Base-by-base conservation (phyloP, 2,888 invertebrate species). In the Caenorhabditis becei region DNA sequence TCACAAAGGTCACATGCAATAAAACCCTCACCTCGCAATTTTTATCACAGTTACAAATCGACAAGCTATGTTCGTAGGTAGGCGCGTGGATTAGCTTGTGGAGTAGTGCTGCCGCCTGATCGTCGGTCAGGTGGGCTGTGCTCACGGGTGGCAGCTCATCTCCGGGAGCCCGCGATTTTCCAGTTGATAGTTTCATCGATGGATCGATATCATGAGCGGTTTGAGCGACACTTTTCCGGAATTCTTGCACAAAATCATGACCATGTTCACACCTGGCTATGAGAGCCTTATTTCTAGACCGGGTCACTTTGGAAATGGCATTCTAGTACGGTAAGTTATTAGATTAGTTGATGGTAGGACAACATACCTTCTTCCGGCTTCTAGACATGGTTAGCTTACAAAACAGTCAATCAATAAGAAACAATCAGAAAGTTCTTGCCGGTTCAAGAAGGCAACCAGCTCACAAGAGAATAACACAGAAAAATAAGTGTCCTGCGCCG, bases 21-120 rank as follows among this genome's bases (percentile, higher is more conserved):
- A 28, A 26, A 53, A 56, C 56, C 16, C 32, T 32, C 44, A 75
- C 75, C 75, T 66, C 67, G 66, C 75, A 75, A 14, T 53, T 41
- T 14, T 61, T 53, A 16, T 44, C 18, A 54, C 75, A 75, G 18
- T 49, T 18, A 51, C 75, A 75, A 59, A 66, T 66, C 53, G 61
- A 44, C 41, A 66, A 53, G 14, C 49, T 44, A 66, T 61, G 66
- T 53, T 74, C 74, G 58, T 58, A 51, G 16, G 51, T 23, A n/a
- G 66, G 75, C 59, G 28, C 66, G 61, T 75, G 66, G 20, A 75
- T 24, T 11, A 75, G 59, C 16, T 49, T 58, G 32, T 61, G 53
- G 28, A 75, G 66, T 32, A 53, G 49, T 58, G 26, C 16, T 24
- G 63, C 63, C 72, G 72, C 72, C 32, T 63, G 63, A 44, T 41